Evolutionary conservation across 2,113 vertebrate genomes (phyloP).

Genomic region (Chitala chitala): DNA sequence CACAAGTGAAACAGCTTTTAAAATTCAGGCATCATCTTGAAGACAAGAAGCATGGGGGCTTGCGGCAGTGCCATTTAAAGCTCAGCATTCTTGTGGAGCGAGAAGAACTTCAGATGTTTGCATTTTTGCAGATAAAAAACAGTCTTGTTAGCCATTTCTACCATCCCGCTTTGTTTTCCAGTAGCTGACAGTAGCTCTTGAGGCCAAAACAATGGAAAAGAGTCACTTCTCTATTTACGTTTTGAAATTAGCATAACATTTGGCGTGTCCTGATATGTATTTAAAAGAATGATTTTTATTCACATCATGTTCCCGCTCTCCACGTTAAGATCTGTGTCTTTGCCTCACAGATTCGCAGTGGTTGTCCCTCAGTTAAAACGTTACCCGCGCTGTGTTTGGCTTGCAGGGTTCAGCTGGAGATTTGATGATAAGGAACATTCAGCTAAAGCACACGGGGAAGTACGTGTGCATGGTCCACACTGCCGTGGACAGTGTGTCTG

Average conservation of each 20-base stretch:
- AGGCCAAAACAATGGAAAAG: neutral
- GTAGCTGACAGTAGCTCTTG: neutral
- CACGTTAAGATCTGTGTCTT: neutral
- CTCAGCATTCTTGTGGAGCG: neutral
- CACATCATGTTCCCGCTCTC: slow-evolving; percentile 24
- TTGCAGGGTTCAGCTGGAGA: slow-evolving; percentile 77
- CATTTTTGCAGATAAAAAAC: slow-evolving; percentile 4
- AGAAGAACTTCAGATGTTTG: neutral
- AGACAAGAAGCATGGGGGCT: slow-evolving; percentile 11
- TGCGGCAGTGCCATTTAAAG: neutral
- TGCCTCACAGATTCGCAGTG: neutral
- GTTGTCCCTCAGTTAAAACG: neutral
- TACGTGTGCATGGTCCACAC: slow-evolving; percentile 78
- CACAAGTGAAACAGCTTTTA: slow-evolving; percentile 32
- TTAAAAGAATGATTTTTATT: slow-evolving; percentile 34
- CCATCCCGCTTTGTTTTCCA: neutral
- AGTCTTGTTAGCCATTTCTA: neutral
- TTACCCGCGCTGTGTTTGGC: slow-evolving; percentile 19
- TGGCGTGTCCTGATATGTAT: neutral
- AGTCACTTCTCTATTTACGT: neutral
- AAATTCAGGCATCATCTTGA: slow-evolving; percentile 26
- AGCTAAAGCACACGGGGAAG: slow-evolving; percentile 79
- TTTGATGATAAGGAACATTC: slow-evolving; percentile 85
- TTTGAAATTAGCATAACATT: neutral
- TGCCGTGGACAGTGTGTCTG: slow-evolving; percentile 77